These are phyloP conservation scores for Colletes gigas DNA, from an alignment of 1,140 invertebrate species.

Conservation along the genomic window DNA sequence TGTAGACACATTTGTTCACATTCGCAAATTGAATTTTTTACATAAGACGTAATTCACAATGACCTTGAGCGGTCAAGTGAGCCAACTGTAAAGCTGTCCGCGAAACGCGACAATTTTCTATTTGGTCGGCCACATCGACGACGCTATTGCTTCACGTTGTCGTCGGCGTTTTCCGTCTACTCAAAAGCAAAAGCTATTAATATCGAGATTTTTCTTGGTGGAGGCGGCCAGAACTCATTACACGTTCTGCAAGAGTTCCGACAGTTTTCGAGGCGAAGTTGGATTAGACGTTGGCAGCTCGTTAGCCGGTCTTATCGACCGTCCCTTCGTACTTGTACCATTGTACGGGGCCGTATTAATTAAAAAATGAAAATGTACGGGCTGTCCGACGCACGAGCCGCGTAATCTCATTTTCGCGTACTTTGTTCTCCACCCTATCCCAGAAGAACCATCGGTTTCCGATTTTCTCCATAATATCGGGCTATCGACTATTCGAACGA, in stretches of 20 bases:
- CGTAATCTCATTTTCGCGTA: conserved; percentile 40
- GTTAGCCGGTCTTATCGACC: conserved; percentile 60
- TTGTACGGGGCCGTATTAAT: conserved; percentile 57
- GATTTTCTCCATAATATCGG: conserved; percentile 50
- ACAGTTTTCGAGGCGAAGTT: conserved; percentile 62
- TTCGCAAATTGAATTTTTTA: too few species aligned
- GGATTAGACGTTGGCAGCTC: conserved; percentile 66
- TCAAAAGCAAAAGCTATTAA: conserved; percentile 62
- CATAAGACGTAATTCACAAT: too few species aligned
- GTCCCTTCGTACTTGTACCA: conserved; percentile 8
- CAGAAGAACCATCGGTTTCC: conserved; percentile 56
- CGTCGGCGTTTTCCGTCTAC: neutral
- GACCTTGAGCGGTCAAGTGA: too few species aligned
- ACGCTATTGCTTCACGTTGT: neutral
- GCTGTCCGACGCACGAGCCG: conserved; percentile 37
- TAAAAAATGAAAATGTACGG: conserved; percentile 59
- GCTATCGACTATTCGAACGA: conserved; percentile 47
- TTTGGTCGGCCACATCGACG: neutral
- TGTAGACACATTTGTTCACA: too few species aligned
- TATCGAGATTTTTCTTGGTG: conserved; percentile 50
- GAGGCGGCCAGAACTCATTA: conserved; percentile 60
- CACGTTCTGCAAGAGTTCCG: conserved; percentile 59
- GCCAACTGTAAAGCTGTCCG: neutral
- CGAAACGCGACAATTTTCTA: neutral
- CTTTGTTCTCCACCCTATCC: neutral